phyloP scores from a whole-genome alignment of 2,888 invertebrate genomes.

The Ceramica pisi region DNA sequence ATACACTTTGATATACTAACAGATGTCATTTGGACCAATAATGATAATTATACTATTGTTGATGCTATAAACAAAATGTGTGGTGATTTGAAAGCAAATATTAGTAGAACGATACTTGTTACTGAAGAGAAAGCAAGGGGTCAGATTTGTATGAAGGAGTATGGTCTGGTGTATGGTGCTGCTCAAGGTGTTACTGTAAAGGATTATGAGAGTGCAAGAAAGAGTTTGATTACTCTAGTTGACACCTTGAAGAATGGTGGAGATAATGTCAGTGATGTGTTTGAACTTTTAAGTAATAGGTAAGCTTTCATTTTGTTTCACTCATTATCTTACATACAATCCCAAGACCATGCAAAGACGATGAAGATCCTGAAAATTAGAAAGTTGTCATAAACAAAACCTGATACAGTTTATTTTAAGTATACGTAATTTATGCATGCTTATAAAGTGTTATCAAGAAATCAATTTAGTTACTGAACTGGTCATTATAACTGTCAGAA shows the following conservation, averaged over 20 bases:
- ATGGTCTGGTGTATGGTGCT: slow-evolving; percentile 74
- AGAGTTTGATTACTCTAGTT: slow-evolving; percentile 75
- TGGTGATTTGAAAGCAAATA: slow-evolving; percentile 73
- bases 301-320: too few relatives aligned
- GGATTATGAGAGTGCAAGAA: slow-evolving; percentile 72
- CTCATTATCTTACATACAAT: too few relatives aligned
- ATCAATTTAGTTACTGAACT: too few relatives aligned
- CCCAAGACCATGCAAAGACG: too few relatives aligned
- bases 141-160: slow-evolving; percentile 81
- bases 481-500: too few relatives aligned
- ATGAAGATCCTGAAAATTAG: too few relatives aligned
- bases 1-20: slow-evolving; percentile 84
- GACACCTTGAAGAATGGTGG: slow-evolving; percentile 67
- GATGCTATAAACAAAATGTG: slow-evolving; percentile 77
- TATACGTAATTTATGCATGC: too few relatives aligned
- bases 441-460: too few relatives aligned
- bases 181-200: slow-evolving; percentile 69
- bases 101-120: slow-evolving; percentile 75
- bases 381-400: too few relatives aligned
- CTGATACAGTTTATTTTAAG: too few relatives aligned
- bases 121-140: slow-evolving; percentile 75
- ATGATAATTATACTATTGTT: slow-evolving; percentile 74
- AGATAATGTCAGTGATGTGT: slow-evolving; percentile 70
- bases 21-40: slow-evolving; percentile 75
- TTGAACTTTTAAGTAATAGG: slow-evolving; percentile 78